Evolutionary conservation across 2,888 invertebrate genomes (phyloP).

Genomic region (Anorthoa munda): DNA sequence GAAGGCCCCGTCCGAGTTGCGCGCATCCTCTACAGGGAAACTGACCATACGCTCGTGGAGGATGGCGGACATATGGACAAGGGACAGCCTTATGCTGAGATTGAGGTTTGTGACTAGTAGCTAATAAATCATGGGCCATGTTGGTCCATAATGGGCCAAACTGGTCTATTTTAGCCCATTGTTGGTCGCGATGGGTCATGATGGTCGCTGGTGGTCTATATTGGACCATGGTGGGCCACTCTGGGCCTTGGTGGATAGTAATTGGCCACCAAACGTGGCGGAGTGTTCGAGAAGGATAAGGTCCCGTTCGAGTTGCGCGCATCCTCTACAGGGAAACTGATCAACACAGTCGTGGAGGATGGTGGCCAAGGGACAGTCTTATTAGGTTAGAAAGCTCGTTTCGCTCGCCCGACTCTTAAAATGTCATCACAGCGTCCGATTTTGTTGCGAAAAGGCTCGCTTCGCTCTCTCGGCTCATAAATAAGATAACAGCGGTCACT

Average conservation of each 20-base stretch:
- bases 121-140: too few relatives aligned
- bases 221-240: neutral
- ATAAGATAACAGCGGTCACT: too few relatives aligned
- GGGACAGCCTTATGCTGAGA: slow-evolving; percentile 99
- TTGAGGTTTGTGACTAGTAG: too few relatives aligned
- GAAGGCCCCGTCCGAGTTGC: slow-evolving; percentile 98
- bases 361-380: slow-evolving; percentile 98
- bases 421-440: too few relatives aligned
- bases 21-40: slow-evolving; percentile 97
- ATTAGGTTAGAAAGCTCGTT: slow-evolving; percentile 74
- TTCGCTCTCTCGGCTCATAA: too few relatives aligned
- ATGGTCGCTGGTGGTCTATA: neutral
- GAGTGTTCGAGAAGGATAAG: slow-evolving; percentile 99
- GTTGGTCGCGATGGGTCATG: neutral
- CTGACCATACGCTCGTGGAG: too few relatives aligned
- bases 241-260: slow-evolving; percentile 81
- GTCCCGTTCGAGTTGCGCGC: slow-evolving; percentile 98
- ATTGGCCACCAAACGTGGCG: slow-evolving; percentile 97
- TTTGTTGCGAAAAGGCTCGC: too few relatives aligned
- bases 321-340: slow-evolving; percentile 98
- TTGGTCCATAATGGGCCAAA: neutral
- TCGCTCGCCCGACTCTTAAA: too few relatives aligned
- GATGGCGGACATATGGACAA: slow-evolving; percentile 81
- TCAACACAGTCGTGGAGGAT: slow-evolving; percentile 97
- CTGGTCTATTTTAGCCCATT: neutral